phyloP scores from a whole-genome alignment of 2,888 invertebrate genomes.

The Abrostola tripartita region DNA sequence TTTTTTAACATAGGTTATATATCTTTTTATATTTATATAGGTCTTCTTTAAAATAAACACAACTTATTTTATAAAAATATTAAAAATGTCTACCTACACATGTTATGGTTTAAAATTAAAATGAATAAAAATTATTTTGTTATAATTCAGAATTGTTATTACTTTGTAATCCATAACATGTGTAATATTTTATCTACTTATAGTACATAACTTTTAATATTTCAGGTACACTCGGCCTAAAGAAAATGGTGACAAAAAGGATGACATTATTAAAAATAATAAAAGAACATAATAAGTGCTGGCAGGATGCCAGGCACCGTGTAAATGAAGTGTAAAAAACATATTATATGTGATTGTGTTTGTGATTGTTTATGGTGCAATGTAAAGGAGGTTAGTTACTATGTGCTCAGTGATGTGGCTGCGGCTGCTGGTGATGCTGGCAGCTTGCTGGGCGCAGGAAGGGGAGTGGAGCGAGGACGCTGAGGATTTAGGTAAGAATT shows the following conservation, averaged over 20 bases:
- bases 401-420: slow-evolving; percentile 84
- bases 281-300: slow-evolving; percentile 28
- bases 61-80: no score
- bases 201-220: neutral
- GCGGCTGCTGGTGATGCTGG: slow-evolving; percentile 79
- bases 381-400: slow-evolving; percentile 66
- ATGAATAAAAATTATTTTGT: no score
- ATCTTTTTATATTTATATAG: no score
- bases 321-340: slow-evolving; percentile 50
- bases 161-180: no score
- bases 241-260: slow-evolving; percentile 38
- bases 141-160: no score
- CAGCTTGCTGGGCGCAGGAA: slow-evolving; percentile 84
- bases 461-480: slow-evolving; percentile 87
- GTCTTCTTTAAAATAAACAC: no score
- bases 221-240: neutral
- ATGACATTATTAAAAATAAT: slow-evolving; percentile 21
- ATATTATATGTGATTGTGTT: slow-evolving; percentile 45
- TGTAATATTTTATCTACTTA: no score
- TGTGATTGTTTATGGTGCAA: slow-evolving; percentile 60
- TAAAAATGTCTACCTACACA: no score
- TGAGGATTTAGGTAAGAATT: slow-evolving; percentile 80
- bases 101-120: no score
- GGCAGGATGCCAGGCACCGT: slow-evolving; percentile 29
- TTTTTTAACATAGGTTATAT: no score